Percentiles rank a stretch among this genome's conserved stretches.
Evolutionary conservation across 2,113 vertebrate species (phyloP).

Genomic region (Alexandromys fortis): DNA sequence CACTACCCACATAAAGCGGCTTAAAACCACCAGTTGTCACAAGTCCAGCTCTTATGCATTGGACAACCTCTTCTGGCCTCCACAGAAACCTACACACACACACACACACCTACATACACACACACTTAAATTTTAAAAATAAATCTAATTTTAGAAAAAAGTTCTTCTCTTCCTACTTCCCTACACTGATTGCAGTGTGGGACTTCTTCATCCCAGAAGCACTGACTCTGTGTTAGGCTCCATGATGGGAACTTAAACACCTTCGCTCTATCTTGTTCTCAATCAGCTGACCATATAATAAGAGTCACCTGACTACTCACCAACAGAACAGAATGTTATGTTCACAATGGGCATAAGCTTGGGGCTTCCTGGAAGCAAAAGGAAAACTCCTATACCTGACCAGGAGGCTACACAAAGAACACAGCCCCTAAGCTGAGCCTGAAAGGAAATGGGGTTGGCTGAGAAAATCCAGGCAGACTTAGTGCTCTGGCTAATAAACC

Average conservation of each 20-base stretch:
- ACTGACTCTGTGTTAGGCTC: neutral
- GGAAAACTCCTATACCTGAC: accelerated
- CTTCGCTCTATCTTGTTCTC: neutral
- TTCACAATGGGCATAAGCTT: accelerated
- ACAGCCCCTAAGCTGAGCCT: neutral
- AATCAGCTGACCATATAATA: neutral
- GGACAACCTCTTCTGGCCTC: neutral
- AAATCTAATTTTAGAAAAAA: neutral
- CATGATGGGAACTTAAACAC: neutral
- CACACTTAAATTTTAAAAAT: neutral
- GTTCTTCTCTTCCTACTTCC: neutral
- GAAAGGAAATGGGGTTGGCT: neutral
- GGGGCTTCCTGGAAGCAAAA: neutral
- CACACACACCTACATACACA: too few species aligned
- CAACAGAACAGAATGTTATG: neutral
- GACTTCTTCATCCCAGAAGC: neutral
- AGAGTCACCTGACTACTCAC: neutral
- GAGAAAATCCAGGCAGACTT: neutral
- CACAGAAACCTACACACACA: neutral
- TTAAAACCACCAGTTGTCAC: neutral
- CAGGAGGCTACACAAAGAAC: neutral
- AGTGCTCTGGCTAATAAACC: neutral
- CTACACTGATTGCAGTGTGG: neutral
- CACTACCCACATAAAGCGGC: neutral
- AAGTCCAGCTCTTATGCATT: neutral